These are phyloP conservation scores for Eira barbara DNA, from an alignment of 2,113 vertebrate genomes.

Conservation along the genomic window DNA sequence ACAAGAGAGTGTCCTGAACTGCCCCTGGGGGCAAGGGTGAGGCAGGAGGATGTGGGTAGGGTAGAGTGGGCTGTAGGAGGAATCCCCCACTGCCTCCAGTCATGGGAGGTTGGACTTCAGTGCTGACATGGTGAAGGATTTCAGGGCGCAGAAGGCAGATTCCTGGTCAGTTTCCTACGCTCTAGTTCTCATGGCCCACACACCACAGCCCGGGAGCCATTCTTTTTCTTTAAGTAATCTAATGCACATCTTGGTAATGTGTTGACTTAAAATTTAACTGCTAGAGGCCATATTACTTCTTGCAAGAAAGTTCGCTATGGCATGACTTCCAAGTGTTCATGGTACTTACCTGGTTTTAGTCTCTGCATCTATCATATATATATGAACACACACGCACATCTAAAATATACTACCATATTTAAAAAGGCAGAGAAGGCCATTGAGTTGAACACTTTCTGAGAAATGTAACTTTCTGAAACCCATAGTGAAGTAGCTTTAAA, in stretches of 20 bases:
- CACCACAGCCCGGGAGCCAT: too few species aligned
- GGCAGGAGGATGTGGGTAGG: too few species aligned
- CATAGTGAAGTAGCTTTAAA: not conserved
- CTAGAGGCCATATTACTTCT: not conserved
- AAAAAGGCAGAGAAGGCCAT: not conserved
- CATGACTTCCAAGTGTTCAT: not conserved
- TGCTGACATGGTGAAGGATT: not conserved
- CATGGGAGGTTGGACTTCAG: not conserved
- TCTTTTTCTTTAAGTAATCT: not conserved
- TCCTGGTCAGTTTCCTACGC: not conserved
- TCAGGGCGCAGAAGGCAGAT: not conserved
- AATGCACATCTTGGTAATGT: not conserved
- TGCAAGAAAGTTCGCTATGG: not conserved
- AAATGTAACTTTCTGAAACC: not conserved
- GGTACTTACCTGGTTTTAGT: not conserved
- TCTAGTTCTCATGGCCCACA: not conserved
- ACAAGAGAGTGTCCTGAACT: not conserved
- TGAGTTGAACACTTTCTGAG: not conserved
- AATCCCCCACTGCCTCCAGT: not conserved
- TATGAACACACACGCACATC: not conserved
- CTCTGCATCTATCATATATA: not conserved
- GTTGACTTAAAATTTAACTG: slow-evolving; percentile 11
- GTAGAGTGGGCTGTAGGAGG: not conserved
- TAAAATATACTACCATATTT: not conserved
- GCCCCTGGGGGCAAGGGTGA: not conserved